phyloP scores from a whole-genome alignment of 2,888 invertebrate genomes.

The Mechanitis messenoides region DNA sequence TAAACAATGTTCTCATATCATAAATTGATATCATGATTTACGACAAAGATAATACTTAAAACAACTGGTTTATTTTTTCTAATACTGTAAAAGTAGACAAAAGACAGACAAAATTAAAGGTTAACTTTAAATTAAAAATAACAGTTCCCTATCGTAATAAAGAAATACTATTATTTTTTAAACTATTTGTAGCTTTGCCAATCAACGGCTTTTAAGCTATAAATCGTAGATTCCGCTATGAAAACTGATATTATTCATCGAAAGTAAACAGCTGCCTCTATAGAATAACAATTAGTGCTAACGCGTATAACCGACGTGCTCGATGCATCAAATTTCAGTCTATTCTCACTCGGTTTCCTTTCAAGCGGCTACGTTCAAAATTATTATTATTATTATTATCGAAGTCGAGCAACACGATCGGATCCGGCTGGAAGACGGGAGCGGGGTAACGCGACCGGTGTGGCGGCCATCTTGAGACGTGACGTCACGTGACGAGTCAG shows the following conservation, averaged over 20 bases:
- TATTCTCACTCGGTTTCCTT: slow-evolving; percentile 72
- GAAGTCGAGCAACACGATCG: slow-evolving; percentile 50
- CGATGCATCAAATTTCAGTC: slow-evolving; percentile 72
- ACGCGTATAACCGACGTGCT: slow-evolving; percentile 56
- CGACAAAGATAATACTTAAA: too few relatives aligned
- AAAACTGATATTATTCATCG: slow-evolving; percentile 60
- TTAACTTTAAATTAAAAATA: too few relatives aligned
- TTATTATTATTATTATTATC: slow-evolving; percentile 64
- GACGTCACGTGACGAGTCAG: slow-evolving; percentile 76
- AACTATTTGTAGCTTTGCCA: not conserved
- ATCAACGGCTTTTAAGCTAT: slow-evolving; percentile 6
- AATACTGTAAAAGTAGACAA: too few relatives aligned
- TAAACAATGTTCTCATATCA: too few relatives aligned
- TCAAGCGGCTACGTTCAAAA: slow-evolving; percentile 68
- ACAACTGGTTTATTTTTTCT: too few relatives aligned
- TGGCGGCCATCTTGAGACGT: slow-evolving; percentile 77
- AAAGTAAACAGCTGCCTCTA: slow-evolving; percentile 71
- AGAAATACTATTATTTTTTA: too few relatives aligned
- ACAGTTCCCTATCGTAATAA: too few relatives aligned
- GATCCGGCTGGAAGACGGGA: slow-evolving; percentile 67
- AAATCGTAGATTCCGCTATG: slow-evolving; percentile 52
- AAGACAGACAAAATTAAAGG: too few relatives aligned
- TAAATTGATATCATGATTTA: too few relatives aligned
- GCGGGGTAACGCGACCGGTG: slow-evolving; percentile 62
- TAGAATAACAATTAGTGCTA: slow-evolving; percentile 68